Conservation (phyloP, 2,797 vertebrate genomes). For the Echiichthys vipera region DNA sequence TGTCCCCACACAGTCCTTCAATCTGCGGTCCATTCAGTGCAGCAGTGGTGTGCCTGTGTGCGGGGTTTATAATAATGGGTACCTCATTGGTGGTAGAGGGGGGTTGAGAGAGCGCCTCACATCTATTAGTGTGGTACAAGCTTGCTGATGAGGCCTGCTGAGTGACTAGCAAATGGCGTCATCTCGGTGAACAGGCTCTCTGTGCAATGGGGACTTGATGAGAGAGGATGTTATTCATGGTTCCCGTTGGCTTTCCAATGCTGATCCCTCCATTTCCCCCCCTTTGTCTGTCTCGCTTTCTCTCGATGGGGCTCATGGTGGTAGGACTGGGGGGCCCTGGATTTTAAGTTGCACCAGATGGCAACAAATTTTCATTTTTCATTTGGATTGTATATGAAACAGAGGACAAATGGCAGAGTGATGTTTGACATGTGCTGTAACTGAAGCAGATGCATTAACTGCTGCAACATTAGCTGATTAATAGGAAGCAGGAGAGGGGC, state of each 20-base stretch:
- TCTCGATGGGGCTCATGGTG: conserved; percentile 26
- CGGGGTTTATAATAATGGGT: conserved; percentile 64
- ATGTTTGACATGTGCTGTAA: conserved; percentile 85
- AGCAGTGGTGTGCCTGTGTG: conserved; percentile 58
- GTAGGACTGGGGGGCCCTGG: conserved; percentile 8
- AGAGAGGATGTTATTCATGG: conserved; percentile 66
- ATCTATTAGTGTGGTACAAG: conserved; percentile 69
- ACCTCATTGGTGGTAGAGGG: conserved; percentile 38
- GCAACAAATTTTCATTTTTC: conserved; percentile 82
- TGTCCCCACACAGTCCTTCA: conserved; percentile 48
- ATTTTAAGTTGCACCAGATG: conserved; percentile 83
- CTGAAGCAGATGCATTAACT: conserved; percentile 82
- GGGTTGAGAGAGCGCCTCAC: conserved; percentile 60
- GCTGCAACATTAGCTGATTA: conserved; percentile 85
- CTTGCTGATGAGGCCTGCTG: conserved; percentile 68
- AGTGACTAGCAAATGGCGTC: conserved; percentile 65
- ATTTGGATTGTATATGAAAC: conserved; percentile 76
- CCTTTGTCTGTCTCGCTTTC: conserved; percentile 29
- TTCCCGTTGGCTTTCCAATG: conserved; percentile 65
- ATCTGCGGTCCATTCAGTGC: conserved; percentile 72
- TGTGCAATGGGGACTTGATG: conserved; percentile 68
- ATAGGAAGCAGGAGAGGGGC: conserved; percentile 64
- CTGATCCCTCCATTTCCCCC: conserved; percentile 46
- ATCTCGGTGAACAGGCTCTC: conserved; percentile 56
- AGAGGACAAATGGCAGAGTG: conserved; percentile 61